Percentiles rank a stretch among this genome's conserved stretches.
phyloP scores from a whole-genome alignment of 2,797 vertebrate genomes.

The Sparidentex hasta region DNA sequence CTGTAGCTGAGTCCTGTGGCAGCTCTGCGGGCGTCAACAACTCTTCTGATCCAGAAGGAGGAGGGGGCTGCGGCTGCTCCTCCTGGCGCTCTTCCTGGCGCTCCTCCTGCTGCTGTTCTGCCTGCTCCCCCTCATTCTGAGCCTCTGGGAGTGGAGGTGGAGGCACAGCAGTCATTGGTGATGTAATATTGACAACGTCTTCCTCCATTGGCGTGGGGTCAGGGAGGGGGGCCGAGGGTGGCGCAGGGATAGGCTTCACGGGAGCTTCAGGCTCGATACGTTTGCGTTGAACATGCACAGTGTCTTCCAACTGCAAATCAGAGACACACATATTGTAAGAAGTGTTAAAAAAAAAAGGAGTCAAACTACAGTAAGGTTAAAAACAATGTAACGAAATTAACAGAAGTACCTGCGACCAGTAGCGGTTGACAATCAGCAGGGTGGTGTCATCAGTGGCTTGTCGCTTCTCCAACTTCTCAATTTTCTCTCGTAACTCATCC shows the following conservation, averaged over 20 bases:
- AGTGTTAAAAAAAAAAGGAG: conserved; percentile 12
- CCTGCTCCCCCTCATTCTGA: conserved; percentile 75
- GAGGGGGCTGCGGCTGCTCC: conserved; percentile 60
- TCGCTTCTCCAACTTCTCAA: conserved; percentile 95
- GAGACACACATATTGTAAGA: conserved; percentile 3
- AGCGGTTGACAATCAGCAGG: conserved; percentile 93
- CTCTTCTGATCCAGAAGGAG: conserved; percentile 68
- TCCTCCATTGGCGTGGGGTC: conserved; percentile 72
- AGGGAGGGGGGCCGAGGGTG: conserved; percentile 60
- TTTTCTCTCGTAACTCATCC: conserved; percentile 94
- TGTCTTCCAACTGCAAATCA: conserved; percentile 88
- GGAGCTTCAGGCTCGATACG: conserved; percentile 83
- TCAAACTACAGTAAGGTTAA: neutral
- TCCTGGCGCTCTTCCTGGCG: conserved; percentile 64
- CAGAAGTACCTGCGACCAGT: conserved; percentile 91
- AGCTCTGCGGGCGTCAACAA: conserved; percentile 53
- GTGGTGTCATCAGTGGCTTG: conserved; percentile 96
- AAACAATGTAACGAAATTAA: neutral
- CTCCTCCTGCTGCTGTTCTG: conserved; percentile 64
- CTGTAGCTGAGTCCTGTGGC: conserved; percentile 60
- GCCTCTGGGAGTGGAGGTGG: conserved; percentile 76
- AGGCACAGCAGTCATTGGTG: conserved; percentile 68
- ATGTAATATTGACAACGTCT: conserved; percentile 66
- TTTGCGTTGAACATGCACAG: conserved; percentile 87
- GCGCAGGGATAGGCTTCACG: conserved; percentile 66